Evolutionary conservation across 2,797 vertebrate species (phyloP), one percentile per base, ranked within the genome.

Genomic region (Hemitrygon akajei): DNA sequence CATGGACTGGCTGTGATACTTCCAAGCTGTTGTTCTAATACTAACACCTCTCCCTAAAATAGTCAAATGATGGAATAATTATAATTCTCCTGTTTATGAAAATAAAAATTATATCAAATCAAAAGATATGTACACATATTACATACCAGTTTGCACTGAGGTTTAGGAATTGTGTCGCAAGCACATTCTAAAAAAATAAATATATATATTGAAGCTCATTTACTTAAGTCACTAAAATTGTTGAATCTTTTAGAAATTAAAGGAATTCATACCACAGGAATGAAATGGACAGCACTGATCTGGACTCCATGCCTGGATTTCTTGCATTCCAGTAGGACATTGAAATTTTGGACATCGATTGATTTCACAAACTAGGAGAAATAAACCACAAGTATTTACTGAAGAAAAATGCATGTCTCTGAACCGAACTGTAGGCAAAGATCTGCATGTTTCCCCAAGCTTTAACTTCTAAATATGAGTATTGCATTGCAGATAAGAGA

Each of bases 91-190:
- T 94, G 2, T 77, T 94, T 94, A 94, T 47, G 22, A 22, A 82
- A 91, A 66, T 94, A 95, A 60, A 82, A 82, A 94, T 94, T 94
- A 37, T 1, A 63, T 34, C 71, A 63, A 27, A 47, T 79, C 94
- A 69, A 94, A 94, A 84, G 34, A 94, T 91, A 20, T 14, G 66
- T 10, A 81, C 56, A 81, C 56, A 76, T 37, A 16, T 56, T 76
- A 94, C 98, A 71, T 97, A 99, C 99, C 98, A 97, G 95, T 94
- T 96, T 95, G 96, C 98, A 99, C 94, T 97, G 97, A 81, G 98
- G 98, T 75, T 96, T 97, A 0, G 96, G 93, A 12, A 99, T 97
- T 63, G 96, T 97, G 80, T 98, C 98, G 1, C 98, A 99, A 20
- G 97, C 96, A 95, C 99, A 99, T 95, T 98, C 99, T 99, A 96